Percentiles rank a stretch among this genome's conserved stretches.
Conservation (phyloP, 2,113 vertebrate species). For the Cyprinus carpio region DNA sequence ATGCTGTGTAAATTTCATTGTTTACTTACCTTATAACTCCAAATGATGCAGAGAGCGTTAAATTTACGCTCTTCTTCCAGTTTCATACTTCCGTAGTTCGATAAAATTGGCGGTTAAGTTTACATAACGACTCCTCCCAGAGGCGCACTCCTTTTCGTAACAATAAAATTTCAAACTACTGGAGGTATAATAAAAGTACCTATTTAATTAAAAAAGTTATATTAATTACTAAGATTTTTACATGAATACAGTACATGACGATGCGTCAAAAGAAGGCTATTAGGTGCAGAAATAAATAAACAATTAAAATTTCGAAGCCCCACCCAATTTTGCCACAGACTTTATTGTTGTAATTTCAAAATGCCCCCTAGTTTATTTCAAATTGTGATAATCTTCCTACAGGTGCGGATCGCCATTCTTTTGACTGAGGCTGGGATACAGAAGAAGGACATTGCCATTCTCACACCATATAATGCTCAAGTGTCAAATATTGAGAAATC, state of each 20-base stretch:
- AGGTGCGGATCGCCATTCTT: conserved; percentile 76
- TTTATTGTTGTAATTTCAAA: too few species aligned
- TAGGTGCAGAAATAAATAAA: too few species aligned
- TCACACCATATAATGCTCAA: conserved; percentile 84
- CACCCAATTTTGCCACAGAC: too few species aligned
- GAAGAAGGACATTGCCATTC: conserved; percentile 72
- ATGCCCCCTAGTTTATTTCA: too few species aligned
- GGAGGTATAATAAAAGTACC: too few species aligned
- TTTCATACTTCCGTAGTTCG: not conserved
- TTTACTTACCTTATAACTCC: not conserved
- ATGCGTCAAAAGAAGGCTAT: too few species aligned
- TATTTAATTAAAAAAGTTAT: not conserved
- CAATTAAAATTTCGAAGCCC: too few species aligned
- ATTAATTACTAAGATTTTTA: not conserved
- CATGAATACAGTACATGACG: too few species aligned
- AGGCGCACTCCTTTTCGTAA: not conserved
- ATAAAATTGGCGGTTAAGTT: not conserved
- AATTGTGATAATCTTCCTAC: not conserved
- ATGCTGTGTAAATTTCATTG: not conserved
- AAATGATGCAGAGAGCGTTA: not conserved
- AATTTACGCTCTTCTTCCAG: not conserved
- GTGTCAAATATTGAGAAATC: conserved; percentile 70
- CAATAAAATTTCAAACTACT: not conserved
- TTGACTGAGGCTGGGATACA: conserved; percentile 69
- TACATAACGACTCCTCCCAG: too few species aligned